Percentiles rank a stretch among this genome's conserved stretches.
phyloP scores from a whole-genome alignment of 2,113 vertebrate species.

The Oceanites oceanicus region DNA sequence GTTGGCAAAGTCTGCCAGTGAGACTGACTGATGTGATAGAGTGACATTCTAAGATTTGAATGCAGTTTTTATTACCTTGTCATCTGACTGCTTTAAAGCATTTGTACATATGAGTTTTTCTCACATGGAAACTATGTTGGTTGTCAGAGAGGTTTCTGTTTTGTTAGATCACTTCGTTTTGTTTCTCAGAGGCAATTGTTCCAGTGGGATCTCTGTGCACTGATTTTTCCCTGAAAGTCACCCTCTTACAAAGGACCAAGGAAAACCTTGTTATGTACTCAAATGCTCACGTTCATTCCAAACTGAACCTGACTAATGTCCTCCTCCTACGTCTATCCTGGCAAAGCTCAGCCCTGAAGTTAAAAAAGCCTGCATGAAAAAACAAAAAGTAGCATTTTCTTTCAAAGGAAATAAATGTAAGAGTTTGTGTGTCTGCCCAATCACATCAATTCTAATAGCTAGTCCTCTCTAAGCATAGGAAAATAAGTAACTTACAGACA shows the following conservation, averaged over 20 bases:
- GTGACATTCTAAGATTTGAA: background rate
- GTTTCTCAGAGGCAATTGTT: background rate
- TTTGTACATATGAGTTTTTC: background rate
- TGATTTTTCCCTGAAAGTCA: background rate
- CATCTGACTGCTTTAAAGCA: background rate
- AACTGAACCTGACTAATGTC: background rate
- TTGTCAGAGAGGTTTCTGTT: conserved; percentile 2
- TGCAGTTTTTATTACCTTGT: background rate
- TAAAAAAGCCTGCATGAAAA: background rate
- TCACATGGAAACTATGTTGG: background rate
- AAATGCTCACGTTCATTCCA: fast-evolving
- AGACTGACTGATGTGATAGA: background rate
- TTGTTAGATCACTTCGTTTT: background rate
- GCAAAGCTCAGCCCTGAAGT: background rate
- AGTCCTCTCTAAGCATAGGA: background rate
- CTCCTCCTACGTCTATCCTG: background rate
- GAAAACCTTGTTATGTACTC: background rate
- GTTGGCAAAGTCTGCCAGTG: background rate
- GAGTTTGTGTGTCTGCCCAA: background rate
- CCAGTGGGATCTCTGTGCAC: background rate
- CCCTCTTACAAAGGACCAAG: background rate
- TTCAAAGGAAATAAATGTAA: background rate
- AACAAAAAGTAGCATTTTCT: background rate
- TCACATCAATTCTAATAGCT: background rate
- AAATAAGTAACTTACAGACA: background rate